Conservation (phyloP, 2,113 vertebrate species). For the Sinocyclocheilus grahami region DNA sequence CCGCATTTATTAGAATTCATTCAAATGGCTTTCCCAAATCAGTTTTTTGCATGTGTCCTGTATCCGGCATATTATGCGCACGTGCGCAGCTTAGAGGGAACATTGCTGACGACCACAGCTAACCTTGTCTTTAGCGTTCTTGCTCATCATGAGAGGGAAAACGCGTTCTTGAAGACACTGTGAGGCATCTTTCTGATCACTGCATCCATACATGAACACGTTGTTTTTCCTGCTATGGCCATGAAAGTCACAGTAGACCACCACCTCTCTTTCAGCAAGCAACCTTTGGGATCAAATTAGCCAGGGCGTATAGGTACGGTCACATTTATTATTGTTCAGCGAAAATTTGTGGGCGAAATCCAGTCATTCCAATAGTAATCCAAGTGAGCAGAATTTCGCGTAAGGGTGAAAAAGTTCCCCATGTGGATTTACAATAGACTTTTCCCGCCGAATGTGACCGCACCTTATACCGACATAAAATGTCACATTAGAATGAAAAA, state of each 20-base stretch:
- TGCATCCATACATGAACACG: conserved; percentile 90
- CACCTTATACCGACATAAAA: background rate
- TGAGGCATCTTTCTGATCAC: conserved; percentile 12
- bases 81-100: no score
- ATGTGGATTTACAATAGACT: no score
- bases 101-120: conserved; percentile 12
- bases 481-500: background rate
- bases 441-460: background rate
- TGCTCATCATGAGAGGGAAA: conserved; percentile 96
- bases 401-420: no score
- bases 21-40: no score
- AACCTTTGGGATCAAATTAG: conserved; percentile 70
- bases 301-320: background rate
- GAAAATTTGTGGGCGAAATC: no score
- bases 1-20: no score
- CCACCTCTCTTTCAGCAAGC: conserved; percentile 80
- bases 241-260: conserved; percentile 92
- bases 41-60: no score
- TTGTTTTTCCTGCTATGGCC: conserved; percentile 93
- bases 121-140: conserved; percentile 88
- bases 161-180: conserved; percentile 77
- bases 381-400: no score
- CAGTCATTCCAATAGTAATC: no score
- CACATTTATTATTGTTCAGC: background rate
- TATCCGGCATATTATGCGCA: no score